These are phyloP conservation scores for Brachystomella parvula DNA, from an alignment of 1,140 invertebrate genomes.

Conservation along the genomic window DNA sequence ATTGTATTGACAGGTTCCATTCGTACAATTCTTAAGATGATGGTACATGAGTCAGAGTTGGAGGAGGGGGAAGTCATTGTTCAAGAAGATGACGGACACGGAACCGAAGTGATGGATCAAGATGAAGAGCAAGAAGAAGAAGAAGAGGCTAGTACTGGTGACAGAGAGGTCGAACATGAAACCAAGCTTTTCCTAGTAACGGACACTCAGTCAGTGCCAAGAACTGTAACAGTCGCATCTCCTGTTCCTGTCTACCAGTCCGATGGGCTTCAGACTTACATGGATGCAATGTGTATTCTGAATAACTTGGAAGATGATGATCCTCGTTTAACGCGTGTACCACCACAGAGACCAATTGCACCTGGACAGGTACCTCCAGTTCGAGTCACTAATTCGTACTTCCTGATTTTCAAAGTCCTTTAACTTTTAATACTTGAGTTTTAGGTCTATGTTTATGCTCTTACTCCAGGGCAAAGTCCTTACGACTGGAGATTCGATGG, in stretches of 20 bases:
- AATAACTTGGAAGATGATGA: neutral
- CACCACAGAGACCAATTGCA: slow-evolving; percentile 1
- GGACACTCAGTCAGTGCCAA: neutral
- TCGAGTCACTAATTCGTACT: neutral
- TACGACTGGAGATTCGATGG: slow-evolving; percentile 15
- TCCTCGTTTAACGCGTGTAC: neutral
- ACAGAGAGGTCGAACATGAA: neutral
- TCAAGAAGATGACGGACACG: slow-evolving; percentile 1
- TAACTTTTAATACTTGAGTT: neutral
- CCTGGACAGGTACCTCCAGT: neutral
- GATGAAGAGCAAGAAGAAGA: neutral
- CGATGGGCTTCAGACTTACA: neutral
- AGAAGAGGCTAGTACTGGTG: neutral
- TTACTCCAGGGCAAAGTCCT: neutral
- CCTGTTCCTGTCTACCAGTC: neutral
- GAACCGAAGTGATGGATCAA: neutral
- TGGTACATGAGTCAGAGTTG: too few species aligned
- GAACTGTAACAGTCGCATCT: neutral
- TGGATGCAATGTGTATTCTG: neutral
- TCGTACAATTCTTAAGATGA: neutral
- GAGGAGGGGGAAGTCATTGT: too few species aligned
- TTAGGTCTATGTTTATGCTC: slow-evolving; percentile 12
- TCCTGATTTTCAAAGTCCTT: neutral
- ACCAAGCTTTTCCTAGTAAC: neutral
- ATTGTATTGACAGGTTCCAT: neutral